Percentiles rank a stretch among this genome's conserved stretches.
phyloP scores from a whole-genome alignment of 2,888 invertebrate species.

The Tinea pellionella region DNA sequence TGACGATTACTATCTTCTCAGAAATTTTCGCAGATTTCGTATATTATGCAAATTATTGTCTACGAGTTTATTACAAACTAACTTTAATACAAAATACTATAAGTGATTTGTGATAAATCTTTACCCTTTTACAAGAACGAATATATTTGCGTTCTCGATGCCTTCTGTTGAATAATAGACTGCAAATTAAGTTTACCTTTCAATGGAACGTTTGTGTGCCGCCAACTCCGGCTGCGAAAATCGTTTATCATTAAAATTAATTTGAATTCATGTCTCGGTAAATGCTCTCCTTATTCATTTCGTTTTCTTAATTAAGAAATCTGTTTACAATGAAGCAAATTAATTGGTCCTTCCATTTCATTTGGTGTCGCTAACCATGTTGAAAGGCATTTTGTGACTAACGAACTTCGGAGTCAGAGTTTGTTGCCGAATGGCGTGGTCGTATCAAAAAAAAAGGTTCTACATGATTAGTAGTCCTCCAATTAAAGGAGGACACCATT shows the following conservation, averaged over 20 bases:
- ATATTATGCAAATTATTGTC: too few species aligned
- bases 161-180: slow-evolving; percentile 27
- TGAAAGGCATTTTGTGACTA: background rate
- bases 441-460: too few species aligned
- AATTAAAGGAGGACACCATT: background rate
- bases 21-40: too few species aligned
- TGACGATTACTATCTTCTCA: background rate
- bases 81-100: too few species aligned
- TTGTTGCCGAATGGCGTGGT: background rate
- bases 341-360: slow-evolving; percentile 34
- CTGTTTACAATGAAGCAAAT: slow-evolving; percentile 64
- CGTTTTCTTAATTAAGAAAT: slow-evolving; percentile 66
- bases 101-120: too few species aligned
- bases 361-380: background rate
- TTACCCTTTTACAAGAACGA: background rate
- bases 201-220: slow-evolving; percentile 22
- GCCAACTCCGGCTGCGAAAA: slow-evolving; percentile 32
- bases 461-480: too few species aligned
- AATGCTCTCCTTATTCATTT: slow-evolving; percentile 59
- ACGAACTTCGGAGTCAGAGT: background rate
- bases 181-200: slow-evolving; percentile 35
- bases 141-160: background rate
- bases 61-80: too few species aligned
- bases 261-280: slow-evolving; percentile 54
- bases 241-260: slow-evolving; percentile 66